Conservation (phyloP, 2,888 invertebrate species). For the Cephus pygmeus region DNA sequence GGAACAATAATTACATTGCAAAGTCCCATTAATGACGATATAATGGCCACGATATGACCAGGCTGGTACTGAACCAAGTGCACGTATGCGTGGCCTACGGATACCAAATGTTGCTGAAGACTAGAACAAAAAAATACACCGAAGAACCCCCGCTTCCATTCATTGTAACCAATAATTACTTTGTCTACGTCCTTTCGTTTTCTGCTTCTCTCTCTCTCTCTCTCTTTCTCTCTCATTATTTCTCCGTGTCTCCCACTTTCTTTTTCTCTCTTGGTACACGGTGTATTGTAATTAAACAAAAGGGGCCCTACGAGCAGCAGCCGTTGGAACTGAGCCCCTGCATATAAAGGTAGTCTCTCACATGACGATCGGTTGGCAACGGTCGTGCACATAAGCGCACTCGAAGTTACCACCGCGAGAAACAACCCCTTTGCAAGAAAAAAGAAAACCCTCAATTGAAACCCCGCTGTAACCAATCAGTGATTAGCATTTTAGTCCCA, state of each 20-base stretch:
- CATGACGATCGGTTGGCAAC: too few relatives aligned
- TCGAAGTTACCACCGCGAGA: too few relatives aligned
- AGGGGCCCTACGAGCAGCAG: conserved; percentile 31
- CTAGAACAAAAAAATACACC: conserved; percentile 45
- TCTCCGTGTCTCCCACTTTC: too few relatives aligned
- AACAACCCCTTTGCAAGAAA: too few relatives aligned
- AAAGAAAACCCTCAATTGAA: too few relatives aligned
- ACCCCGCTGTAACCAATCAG: too few relatives aligned
- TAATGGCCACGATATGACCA: conserved; percentile 45
- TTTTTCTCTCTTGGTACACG: conserved; percentile 29
- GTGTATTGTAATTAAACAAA: conserved; percentile 60
- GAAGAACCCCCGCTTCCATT: conserved; percentile 35
- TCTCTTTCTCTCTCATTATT: too few relatives aligned
- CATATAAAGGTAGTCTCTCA: too few relatives aligned
- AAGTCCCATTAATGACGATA: conserved; percentile 56
- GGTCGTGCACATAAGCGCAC: too few relatives aligned
- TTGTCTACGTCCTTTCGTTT: conserved; percentile 39
- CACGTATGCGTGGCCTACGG: conserved; percentile 30
- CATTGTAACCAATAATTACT: conserved; percentile 59
- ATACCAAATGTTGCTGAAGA: conserved; percentile 58
- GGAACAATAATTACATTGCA: conserved; percentile 46
- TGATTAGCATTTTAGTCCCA: too few relatives aligned
- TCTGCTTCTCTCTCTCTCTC: too few relatives aligned
- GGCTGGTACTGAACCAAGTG: neutral
- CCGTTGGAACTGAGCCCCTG: conserved; percentile 15